Percentiles rank a stretch among this genome's conserved stretches.
Conservation (phyloP, 2,888 invertebrate genomes). For the Epirrita christyi region DNA sequence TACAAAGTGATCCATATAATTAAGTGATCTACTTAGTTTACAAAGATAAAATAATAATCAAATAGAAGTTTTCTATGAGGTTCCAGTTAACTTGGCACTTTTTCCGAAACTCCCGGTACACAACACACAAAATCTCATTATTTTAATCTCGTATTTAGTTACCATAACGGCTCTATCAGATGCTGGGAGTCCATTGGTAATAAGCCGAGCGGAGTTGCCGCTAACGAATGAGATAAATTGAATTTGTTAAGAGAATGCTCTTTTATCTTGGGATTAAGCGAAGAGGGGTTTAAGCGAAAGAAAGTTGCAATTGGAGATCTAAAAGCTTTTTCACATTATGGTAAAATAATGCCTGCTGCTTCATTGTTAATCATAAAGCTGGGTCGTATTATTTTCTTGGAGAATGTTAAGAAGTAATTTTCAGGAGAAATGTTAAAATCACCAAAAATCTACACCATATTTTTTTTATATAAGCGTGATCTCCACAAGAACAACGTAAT, state of each 20-base stretch:
- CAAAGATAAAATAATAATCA: no score
- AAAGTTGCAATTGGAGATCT: conserved; percentile 28
- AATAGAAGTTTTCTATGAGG: no score
- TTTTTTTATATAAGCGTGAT: no score
- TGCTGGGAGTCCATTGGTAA: conserved; percentile 41
- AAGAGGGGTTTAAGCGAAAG: conserved; percentile 15
- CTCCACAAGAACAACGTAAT: no score
- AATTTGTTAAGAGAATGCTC: conserved; percentile 54
- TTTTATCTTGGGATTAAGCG: conserved; percentile 36
- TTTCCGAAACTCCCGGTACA: neutral
- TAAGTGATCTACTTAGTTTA: no score
- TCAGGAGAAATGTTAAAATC: neutral
- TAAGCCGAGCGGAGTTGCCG: conserved; percentile 40
- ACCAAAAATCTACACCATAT: no score
- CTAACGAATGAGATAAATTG: conserved; percentile 58
- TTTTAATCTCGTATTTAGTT: conserved; percentile 3
- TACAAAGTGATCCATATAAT: no score
- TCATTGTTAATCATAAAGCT: conserved; percentile 12
- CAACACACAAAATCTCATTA: conserved; percentile 27
- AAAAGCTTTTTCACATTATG: conserved; percentile 19
- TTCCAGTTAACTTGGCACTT: neutral
- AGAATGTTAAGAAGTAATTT: neutral
- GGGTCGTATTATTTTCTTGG: neutral
- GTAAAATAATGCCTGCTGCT: conserved; percentile 5
- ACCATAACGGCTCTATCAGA: conserved; percentile 3